These are phyloP conservation scores for Arvicanthis niloticus DNA, from an alignment of 2,113 vertebrate species.

Conservation along the genomic window DNA sequence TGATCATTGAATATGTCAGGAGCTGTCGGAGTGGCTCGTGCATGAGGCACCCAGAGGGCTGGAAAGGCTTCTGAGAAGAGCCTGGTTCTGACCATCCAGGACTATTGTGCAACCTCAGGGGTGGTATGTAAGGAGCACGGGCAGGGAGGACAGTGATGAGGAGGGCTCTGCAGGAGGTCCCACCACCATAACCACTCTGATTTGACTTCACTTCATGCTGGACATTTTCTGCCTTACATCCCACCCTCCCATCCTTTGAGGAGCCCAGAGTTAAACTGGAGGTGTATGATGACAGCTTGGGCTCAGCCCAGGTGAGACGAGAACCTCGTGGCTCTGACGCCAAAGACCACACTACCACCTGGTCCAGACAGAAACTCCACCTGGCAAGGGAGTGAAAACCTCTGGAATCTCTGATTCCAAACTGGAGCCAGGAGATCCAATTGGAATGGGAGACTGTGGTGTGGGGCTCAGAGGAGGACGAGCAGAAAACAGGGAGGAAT, in stretches of 20 bases:
- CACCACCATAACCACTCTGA: neutral
- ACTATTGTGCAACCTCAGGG: neutral
- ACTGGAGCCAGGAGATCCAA: neutral
- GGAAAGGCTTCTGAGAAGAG: neutral
- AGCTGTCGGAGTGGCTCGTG: neutral
- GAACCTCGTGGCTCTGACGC: neutral
- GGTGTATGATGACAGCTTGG: neutral
- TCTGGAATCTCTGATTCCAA: neutral
- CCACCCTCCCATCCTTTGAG: too few species aligned
- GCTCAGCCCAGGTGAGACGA: neutral
- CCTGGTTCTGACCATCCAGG: neutral
- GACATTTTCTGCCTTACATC: neutral
- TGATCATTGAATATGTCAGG: neutral
- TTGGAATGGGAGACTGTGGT: neutral
- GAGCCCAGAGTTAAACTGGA: neutral
- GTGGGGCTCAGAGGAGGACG: neutral
- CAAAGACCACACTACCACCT: neutral
- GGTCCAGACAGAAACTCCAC: neutral
- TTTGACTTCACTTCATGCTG: neutral
- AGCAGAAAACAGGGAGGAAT: neutral
- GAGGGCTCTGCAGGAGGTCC: neutral
- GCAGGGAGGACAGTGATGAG: neutral
- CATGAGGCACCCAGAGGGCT: neutral
- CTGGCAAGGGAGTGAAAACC: neutral
- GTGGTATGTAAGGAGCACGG: neutral